Evolutionary conservation across 2,797 vertebrate species (phyloP), one percentile per base, ranked within the genome.

Genomic region (Gobionotothen gibberifrons): DNA sequence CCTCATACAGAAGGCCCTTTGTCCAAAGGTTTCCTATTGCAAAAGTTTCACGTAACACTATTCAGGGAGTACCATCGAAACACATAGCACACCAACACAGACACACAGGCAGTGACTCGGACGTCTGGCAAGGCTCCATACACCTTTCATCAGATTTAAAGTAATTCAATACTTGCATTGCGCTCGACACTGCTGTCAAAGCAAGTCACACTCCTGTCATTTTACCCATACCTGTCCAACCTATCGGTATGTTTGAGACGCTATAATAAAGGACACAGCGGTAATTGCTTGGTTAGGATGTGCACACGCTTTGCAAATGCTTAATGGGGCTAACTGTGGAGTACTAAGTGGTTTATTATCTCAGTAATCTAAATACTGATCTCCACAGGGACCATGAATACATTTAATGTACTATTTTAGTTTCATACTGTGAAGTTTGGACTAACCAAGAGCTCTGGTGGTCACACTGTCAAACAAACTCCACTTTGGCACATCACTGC

Each of bases 401-500:
- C 62, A 40, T 71, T 36, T 56, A 58, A 65, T 69, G 54, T 53
- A 71, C 46, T 5, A 29, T 49, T 76, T 73, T 42, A 42, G 42
- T 63, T 75, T 46, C 64, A 57, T 36, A 76, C 42, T 56, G 51
- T 48, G n/a, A 69, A 7, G 55, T 68, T 83, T 77, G 81, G 71
- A 73, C 69, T n/a, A 68, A 74, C 49, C 74, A 44, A 78, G 63
- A 78, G 75, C 78, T 80, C 72, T 39, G 63, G 58, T 26, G 74
- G 72, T 46, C 58, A 32, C 54, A 57, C 67, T 46, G 68, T 81
- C 74, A 73, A 76, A 78, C 67, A 72, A 74, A 82, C 61, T 40
- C n/a, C 63, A 82, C 78, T 90, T 93, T 94, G 93, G 93, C 93
- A 93, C 91, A 69, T 90, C 81, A 85, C 82, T 70, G 85, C 81